Conservation (phyloP, 2,113 vertebrate genomes). For the Craseonycteris thonglongyai region DNA sequence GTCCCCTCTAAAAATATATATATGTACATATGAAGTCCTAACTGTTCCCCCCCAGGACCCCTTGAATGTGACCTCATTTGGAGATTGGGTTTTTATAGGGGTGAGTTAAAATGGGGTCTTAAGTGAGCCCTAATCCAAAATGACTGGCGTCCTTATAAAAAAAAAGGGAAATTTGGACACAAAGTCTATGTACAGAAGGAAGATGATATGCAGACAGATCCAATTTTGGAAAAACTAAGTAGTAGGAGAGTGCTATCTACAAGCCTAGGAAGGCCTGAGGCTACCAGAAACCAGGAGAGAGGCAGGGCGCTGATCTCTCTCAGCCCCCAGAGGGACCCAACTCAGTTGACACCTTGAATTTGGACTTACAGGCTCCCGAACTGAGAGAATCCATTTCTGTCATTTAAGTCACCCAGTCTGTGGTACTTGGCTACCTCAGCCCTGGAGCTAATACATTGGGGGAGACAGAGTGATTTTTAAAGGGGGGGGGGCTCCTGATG, state of each 20-base stretch:
- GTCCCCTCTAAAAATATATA: background rate
- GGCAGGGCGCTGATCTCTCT: background rate
- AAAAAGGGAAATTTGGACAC: background rate
- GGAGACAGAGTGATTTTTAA: too few relatives aligned
- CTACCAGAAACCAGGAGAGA: background rate
- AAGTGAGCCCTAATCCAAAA: background rate
- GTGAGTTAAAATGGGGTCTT: background rate
- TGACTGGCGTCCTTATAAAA: background rate
- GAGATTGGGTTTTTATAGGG: background rate
- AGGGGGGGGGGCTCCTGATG: background rate
- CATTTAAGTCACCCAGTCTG: background rate
- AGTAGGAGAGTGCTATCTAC: background rate
- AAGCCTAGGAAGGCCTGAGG: background rate
- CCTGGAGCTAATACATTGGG: background rate
- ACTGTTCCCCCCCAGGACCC: background rate
- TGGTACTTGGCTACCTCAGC: background rate
- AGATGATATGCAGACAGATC: background rate
- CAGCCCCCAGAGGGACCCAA: background rate
- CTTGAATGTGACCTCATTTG: background rate
- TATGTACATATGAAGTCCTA: background rate
- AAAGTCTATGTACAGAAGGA: background rate
- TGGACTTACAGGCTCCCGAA: background rate
- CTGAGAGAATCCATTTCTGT: background rate
- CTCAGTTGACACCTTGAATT: fast-evolving
- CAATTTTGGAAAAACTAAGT: background rate